These are phyloP conservation scores for Ctenicera cuprea DNA, from an alignment of 2,888 invertebrate species.

Conservation along the genomic window DNA sequence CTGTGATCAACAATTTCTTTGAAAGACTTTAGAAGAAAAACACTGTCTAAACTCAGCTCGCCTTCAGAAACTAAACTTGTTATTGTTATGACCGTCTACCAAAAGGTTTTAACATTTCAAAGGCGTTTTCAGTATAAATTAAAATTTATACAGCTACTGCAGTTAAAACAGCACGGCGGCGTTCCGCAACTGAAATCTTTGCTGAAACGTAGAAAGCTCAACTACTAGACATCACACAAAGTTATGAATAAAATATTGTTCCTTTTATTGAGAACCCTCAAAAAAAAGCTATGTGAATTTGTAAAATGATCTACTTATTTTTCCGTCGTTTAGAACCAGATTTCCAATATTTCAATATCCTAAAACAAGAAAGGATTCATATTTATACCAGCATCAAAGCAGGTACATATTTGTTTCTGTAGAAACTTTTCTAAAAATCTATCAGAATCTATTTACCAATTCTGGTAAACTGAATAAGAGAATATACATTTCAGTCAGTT, in stretches of 20 bases:
- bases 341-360: neutral
- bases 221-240: neutral
- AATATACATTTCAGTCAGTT: neutral
- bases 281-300: constrained; percentile 7
- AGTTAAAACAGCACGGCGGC: neutral
- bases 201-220: neutral
- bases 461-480: neutral
- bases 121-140: neutral
- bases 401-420: neutral
- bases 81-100: neutral
- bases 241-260: constrained; percentile 26
- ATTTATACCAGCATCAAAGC: neutral
- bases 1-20: too few species aligned
- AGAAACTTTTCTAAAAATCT: neutral
- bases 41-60: too few species aligned
- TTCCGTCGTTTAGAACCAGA: constrained; percentile 1
- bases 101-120: neutral
- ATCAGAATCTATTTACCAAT: neutral
- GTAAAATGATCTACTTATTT: constrained; percentile 18
- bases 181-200: neutral
- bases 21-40: too few species aligned
- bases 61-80: neutral
- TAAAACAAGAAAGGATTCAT: neutral
- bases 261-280: constrained; percentile 14
- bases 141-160: neutral